phyloP scores from a whole-genome alignment of 2,888 invertebrate genomes.

The Ophonus ardosiacus region DNA sequence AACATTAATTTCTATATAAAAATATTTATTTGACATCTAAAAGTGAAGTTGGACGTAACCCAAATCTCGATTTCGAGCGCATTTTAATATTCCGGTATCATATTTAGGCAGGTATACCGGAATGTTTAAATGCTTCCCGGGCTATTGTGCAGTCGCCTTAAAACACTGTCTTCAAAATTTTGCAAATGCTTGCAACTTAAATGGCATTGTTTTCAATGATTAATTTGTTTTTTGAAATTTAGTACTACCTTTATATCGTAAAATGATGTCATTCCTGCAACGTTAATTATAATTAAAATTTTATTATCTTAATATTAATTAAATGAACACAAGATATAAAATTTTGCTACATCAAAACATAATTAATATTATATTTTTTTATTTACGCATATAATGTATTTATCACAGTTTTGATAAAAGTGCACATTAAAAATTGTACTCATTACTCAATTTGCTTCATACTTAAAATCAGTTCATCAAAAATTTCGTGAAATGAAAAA shows the following conservation, averaged over 20 bases:
- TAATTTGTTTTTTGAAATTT: neutral
- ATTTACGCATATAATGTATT: neutral
- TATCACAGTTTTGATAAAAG: neutral
- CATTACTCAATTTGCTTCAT: neutral
- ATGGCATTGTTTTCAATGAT: neutral
- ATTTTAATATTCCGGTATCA: too few species aligned
- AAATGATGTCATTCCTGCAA: neutral
- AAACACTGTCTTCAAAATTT: too few species aligned
- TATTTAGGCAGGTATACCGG: too few species aligned
- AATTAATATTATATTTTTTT: neutral
- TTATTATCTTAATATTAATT: neutral
- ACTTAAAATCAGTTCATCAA: conserved; percentile 5
- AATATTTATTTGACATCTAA: too few species aligned
- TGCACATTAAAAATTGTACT: neutral
- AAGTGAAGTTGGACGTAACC: too few species aligned
- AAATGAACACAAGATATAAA: neutral
- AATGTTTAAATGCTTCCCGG: too few species aligned
- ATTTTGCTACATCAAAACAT: neutral
- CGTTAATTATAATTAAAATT: neutral
- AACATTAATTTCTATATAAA: too few species aligned
- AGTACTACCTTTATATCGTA: neutral
- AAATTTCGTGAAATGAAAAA: conserved; percentile 23
- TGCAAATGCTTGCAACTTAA: neutral
- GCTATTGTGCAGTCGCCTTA: too few species aligned
- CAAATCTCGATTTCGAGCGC: too few species aligned